Conservation (phyloP, 1,140 invertebrate species). For the Colletes gigas region DNA sequence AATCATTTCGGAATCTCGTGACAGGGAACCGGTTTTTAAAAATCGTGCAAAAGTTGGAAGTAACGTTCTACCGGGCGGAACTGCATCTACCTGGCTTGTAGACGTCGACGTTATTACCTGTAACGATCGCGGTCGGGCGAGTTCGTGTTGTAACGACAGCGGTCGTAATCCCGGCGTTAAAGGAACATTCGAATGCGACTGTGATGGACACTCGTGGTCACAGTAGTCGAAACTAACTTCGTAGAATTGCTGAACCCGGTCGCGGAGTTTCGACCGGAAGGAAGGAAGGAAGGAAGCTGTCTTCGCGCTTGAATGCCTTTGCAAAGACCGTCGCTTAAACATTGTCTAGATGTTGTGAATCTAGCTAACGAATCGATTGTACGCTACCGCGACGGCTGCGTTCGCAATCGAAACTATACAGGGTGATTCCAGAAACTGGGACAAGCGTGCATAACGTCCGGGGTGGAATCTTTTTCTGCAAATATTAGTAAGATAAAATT, state of each 20-base stretch:
- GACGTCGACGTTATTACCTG: slow-evolving; percentile 37
- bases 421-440: too few relatives aligned
- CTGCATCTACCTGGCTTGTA: slow-evolving; percentile 33
- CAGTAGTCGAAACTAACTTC: slow-evolving; percentile 46
- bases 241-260: slow-evolving; percentile 30
- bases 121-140: slow-evolving; percentile 29
- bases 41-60: slow-evolving; percentile 39
- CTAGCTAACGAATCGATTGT: slow-evolving; percentile 36
- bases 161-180: slow-evolving; percentile 20
- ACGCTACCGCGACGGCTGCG: background rate
- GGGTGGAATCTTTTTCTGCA: too few relatives aligned
- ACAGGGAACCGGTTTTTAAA: slow-evolving; percentile 37
- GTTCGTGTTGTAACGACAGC: slow-evolving; percentile 28
- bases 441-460: too few relatives aligned
- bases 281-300: slow-evolving; percentile 51
- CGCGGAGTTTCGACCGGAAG: slow-evolving; percentile 42
- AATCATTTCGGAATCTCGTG: slow-evolving; percentile 21
- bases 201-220: slow-evolving; percentile 37
- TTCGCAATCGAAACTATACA: too few relatives aligned
- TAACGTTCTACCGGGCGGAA: background rate
- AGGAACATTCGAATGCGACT: slow-evolving; percentile 23
- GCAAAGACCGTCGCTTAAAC: slow-evolving; percentile 31
- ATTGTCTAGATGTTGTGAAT: slow-evolving; percentile 18
- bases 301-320: slow-evolving; percentile 31
- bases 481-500: too few relatives aligned